Percentiles rank a stretch among this genome's conserved stretches.
phyloP scores from a whole-genome alignment of 2,113 vertebrate genomes.

The Podilymbus podiceps region DNA sequence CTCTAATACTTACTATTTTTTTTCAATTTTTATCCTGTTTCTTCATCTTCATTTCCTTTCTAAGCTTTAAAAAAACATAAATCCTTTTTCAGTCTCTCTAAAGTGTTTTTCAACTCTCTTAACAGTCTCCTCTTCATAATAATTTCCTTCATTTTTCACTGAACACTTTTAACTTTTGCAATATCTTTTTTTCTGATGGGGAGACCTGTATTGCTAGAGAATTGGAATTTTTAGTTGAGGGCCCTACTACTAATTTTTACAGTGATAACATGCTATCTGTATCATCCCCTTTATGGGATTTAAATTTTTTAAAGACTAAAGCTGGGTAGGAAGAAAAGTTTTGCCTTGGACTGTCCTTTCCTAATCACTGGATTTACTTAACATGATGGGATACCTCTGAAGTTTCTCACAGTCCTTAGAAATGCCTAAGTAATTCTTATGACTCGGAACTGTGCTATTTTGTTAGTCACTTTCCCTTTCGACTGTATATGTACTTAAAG shows the following conservation, averaged over 20 bases:
- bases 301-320: neutral
- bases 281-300: neutral
- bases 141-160: neutral
- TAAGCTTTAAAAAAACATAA: neutral
- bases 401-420: neutral
- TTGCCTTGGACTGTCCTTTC: neutral
- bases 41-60: neutral
- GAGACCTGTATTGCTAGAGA: neutral
- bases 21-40: neutral
- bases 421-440: neutral
- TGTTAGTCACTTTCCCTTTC: neutral
- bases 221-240: neutral
- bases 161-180: neutral
- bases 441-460: neutral
- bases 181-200: neutral
- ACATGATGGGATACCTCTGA: neutral
- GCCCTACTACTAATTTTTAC: neutral
- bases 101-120: neutral
- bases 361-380: neutral
- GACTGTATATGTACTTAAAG: neutral
- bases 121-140: neutral
- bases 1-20: neutral
- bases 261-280: neutral
- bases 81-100: neutral
- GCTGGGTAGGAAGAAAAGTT: neutral